A percentile compares a stretch with the other conserved stretches of the same genome.
Evolutionary conservation across 2,113 vertebrate genomes (phyloP).

Genomic region (Passer domesticus): DNA sequence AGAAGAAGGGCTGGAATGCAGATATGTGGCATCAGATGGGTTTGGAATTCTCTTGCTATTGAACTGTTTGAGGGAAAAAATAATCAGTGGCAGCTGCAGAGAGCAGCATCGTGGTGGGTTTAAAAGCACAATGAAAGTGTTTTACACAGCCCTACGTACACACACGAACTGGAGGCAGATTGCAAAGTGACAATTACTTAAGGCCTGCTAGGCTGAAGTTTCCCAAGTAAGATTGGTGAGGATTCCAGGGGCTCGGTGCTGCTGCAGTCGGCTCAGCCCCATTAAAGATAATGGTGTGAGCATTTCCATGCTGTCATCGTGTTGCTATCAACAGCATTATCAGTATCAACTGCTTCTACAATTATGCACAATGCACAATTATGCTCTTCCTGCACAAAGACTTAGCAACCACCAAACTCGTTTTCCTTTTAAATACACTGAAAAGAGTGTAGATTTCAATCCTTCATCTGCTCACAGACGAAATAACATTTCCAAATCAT

Average conservation of each 20-base stretch:
- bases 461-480: slow-evolving; percentile 78
- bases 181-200: slow-evolving; percentile 51
- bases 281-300: slow-evolving; percentile 56
- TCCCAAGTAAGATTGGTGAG: slow-evolving; percentile 58
- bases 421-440: slow-evolving; percentile 76
- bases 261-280: slow-evolving; percentile 46
- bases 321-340: slow-evolving; percentile 60
- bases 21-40: background rate
- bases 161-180: slow-evolving; percentile 13
- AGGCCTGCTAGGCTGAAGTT: slow-evolving; percentile 56
- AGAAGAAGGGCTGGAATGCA: background rate
- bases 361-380: slow-evolving; percentile 48
- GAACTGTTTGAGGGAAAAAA: slow-evolving; percentile 14
- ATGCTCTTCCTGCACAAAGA: slow-evolving; percentile 56
- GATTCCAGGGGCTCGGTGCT: slow-evolving; percentile 42
- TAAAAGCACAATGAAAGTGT: slow-evolving; percentile 22
- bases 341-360: slow-evolving; percentile 65
- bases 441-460: slow-evolving; percentile 76
- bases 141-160: background rate
- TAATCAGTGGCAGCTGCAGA: slow-evolving; percentile 3
- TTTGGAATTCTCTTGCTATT: slow-evolving; percentile 16
- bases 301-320: slow-evolving; percentile 63
- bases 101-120: slow-evolving; percentile 4
- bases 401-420: slow-evolving; percentile 58
- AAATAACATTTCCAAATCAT: slow-evolving; percentile 80